Base-by-base conservation (phyloP, 2,888 invertebrate species). In the Chrysodeixis includens region DNA sequence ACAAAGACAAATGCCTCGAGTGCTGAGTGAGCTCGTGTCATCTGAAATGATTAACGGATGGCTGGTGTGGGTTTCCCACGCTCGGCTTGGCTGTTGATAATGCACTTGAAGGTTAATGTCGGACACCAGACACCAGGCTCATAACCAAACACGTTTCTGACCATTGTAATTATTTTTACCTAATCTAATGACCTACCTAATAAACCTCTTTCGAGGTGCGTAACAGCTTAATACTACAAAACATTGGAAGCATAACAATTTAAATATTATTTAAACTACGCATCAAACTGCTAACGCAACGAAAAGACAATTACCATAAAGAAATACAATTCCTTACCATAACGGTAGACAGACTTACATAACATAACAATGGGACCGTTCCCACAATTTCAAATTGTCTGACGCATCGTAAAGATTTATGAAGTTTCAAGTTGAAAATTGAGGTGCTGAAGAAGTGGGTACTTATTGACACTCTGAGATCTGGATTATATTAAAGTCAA, bases 11-110 rank as follows among this genome's bases (percentile, higher is more conserved):
- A 55, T 67, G 57, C 57, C 67, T 60, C 30, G 35, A 62, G 46
- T 56, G 44, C 49, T 49, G 62, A 65, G 56, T 66, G 56, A 67
- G 20, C 35, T 67, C 35, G 46, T 62, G 76, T 72, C 70, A 75
- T 72, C 67, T 57, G 62, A 63, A 49, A 63, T 70, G 74, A 68
- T 74, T 71, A 74, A 79, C 74, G 69, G 60, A 67, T 60, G 55
- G 56, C 26, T 69, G 61, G 62, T 62, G 63, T 55, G 54, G 64
- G 60, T 68, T 81, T 82, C 79, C 79, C 82, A 83, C 74, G 76
- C 30, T 56, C 54, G 66, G 69, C 46, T 69, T 58, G 59, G 69
- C 62, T 66, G 66, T 35, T 56, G 65, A 18, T 71, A 66, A 70
- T 64, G 60, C 20, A 46, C 44, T 49, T 64, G 53, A 49, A 70